Conservation (phyloP, 2,113 vertebrate genomes). For the Serranochromis macrocephalus region DNA sequence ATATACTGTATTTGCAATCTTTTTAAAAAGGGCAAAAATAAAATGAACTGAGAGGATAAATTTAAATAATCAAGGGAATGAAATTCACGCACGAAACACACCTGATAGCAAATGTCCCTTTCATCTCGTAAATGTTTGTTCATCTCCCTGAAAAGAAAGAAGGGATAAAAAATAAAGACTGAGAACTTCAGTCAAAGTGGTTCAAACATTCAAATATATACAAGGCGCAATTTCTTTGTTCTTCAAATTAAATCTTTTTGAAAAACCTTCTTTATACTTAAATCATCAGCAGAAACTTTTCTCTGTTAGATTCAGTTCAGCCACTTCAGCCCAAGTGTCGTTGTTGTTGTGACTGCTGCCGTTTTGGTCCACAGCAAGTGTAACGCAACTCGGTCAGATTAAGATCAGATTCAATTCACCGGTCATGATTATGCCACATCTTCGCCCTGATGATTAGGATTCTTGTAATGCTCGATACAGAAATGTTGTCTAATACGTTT, state of each 20-base stretch:
- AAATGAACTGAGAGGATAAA: neutral
- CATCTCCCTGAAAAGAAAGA: slow-evolving; percentile 77
- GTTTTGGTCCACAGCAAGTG: accelerated
- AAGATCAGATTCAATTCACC: accelerated
- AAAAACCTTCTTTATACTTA: no score
- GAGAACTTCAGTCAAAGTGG: neutral
- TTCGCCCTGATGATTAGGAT: neutral
- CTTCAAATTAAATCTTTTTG: neutral
- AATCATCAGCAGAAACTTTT: neutral
- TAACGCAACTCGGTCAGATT: neutral
- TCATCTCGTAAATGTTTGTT: slow-evolving; percentile 92
- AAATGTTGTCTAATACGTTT: neutral
- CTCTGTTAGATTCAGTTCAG: neutral
- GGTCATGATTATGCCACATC: neutral
- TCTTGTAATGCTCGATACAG: neutral
- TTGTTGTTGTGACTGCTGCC: neutral
- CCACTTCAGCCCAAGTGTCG: accelerated
- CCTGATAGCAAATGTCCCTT: slow-evolving; percentile 75
- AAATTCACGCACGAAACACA: neutral
- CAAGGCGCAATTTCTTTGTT: neutral
- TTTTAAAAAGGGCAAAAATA: neutral
- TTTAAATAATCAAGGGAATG: neutral
- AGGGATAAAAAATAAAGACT: neutral
- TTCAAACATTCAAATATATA: accelerated
- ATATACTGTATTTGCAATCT: neutral